Conservation (phyloP, 2,113 vertebrate species). For the Mirounga angustirostris region DNA sequence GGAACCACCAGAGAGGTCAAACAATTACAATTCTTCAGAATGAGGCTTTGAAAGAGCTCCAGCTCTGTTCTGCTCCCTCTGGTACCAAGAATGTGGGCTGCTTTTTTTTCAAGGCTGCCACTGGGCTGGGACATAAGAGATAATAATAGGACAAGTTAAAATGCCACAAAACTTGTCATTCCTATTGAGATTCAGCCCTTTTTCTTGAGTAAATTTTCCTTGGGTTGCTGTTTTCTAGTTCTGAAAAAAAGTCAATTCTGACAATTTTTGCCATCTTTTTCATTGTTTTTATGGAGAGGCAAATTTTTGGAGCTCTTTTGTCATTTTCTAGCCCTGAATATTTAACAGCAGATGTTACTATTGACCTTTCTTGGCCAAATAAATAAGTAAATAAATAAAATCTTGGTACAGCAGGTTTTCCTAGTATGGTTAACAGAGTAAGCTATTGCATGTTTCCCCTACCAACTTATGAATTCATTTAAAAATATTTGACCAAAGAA, state of each 20-base stretch:
- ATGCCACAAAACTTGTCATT: neutral
- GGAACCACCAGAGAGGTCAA: neutral
- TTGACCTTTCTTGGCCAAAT: neutral
- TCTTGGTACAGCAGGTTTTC: neutral
- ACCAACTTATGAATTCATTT: neutral
- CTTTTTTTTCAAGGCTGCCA: neutral
- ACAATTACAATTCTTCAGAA: neutral
- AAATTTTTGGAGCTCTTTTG: neutral
- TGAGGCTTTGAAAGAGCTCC: neutral
- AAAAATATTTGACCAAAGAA: slow-evolving; percentile 1
- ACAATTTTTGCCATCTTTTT: neutral
- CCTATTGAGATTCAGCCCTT: neutral
- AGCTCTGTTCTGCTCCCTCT: neutral
- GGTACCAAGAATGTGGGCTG: neutral
- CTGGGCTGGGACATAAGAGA: neutral
- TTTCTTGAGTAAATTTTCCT: neutral
- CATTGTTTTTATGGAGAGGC: neutral
- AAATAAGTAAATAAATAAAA: neutral
- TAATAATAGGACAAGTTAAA: neutral
- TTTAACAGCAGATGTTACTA: neutral
- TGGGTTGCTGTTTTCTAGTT: neutral
- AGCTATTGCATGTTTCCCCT: neutral
- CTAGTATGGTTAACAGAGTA: neutral
- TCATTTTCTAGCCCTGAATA: neutral
- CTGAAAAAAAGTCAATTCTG: neutral